Evolutionary conservation across 1,140 invertebrate genomes (phyloP).

Genomic region (Bombus waltoni): DNA sequence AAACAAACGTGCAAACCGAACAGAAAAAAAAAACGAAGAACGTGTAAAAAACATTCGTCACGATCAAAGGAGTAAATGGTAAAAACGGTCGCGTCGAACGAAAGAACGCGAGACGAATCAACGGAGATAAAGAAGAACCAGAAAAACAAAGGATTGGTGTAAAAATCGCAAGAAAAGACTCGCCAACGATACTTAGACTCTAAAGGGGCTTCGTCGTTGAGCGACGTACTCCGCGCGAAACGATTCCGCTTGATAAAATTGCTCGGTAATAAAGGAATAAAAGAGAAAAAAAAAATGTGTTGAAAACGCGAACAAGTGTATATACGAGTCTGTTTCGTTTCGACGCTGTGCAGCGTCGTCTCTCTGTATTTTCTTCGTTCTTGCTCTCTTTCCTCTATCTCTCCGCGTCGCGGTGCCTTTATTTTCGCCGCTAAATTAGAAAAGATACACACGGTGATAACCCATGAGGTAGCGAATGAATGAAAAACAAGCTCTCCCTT

Average conservation of each 20-base stretch:
- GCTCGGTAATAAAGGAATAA: conserved; percentile 7
- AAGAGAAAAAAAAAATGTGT: background rate
- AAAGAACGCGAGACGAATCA: conserved; percentile 55
- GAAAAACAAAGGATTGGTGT: conserved; percentile 2
- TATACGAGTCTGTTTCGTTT: conserved; percentile 5
- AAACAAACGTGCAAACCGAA: conserved; percentile 42
- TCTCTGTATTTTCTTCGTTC: background rate
- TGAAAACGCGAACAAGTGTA: conserved; percentile 48
- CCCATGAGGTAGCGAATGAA: conserved; percentile 66
- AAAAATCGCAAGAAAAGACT: conserved; percentile 34
- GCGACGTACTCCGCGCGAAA: background rate
- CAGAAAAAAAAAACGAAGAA: conserved; percentile 55
- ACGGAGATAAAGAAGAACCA: conserved; percentile 44
- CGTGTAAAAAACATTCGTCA: conserved; percentile 27
- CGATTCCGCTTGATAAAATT: conserved; percentile 13
- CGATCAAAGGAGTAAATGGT: conserved; percentile 27
- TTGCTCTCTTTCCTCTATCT: background rate
- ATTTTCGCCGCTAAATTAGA: conserved; percentile 17
- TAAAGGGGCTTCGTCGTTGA: background rate
- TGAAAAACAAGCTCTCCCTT: conserved; percentile 41
- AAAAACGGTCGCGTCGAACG: conserved; percentile 28
- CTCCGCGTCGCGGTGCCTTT: background rate
- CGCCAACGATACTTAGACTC: conserved; percentile 26
- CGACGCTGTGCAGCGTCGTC: conserved; percentile 11
- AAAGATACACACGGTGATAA: conserved; percentile 29